Conservation (phyloP, 2,797 vertebrate genomes). For the Triplophysa bombifrons region DNA sequence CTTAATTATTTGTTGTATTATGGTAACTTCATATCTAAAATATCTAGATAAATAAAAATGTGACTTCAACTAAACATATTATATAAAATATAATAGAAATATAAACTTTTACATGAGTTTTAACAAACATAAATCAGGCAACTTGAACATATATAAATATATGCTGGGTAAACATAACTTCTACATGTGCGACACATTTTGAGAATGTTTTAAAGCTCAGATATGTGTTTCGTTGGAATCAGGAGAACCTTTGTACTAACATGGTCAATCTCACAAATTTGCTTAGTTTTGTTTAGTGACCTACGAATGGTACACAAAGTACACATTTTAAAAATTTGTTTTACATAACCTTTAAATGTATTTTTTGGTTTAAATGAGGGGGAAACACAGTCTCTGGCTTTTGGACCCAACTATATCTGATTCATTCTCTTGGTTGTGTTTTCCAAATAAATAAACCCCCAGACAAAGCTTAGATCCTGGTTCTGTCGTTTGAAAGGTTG, state of each 20-base stretch:
- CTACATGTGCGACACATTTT: neutral
- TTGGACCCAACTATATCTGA: neutral
- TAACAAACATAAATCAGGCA: no score
- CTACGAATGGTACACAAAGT: neutral
- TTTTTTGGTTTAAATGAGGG: neutral
- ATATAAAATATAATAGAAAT: no score
- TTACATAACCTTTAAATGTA: neutral
- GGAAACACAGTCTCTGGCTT: neutral
- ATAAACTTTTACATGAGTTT: no score
- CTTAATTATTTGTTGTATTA: no score
- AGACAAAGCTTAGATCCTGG: constrained; percentile 27
- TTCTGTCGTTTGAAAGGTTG: constrained; percentile 44
- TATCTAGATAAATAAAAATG: no score
- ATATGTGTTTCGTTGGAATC: neutral
- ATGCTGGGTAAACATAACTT: no score
- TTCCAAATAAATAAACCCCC: neutral
- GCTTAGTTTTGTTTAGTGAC: neutral
- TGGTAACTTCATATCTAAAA: no score
- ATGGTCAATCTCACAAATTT: neutral
- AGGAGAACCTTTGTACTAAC: neutral
- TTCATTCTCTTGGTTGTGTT: no score
- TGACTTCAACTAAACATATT: no score
- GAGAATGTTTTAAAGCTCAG: neutral
- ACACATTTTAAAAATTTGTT: neutral
- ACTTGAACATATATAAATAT: no score